phyloP scores from a whole-genome alignment of 2,113 vertebrate species.

The Trochalopteron elliotii region DNA sequence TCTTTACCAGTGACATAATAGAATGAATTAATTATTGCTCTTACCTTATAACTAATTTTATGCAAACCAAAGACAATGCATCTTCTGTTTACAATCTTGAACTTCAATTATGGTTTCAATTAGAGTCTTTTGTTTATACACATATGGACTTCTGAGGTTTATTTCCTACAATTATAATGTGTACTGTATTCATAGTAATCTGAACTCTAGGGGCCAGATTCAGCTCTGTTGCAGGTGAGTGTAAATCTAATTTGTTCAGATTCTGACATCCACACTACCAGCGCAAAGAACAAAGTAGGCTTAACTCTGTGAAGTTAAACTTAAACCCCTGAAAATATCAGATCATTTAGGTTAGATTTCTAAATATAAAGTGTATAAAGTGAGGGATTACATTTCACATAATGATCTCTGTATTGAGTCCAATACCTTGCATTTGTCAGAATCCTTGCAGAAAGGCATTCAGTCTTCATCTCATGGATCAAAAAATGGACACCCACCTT shows the following conservation, averaged over 20 bases:
- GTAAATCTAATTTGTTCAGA: background rate
- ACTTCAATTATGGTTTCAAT: constrained; percentile 32
- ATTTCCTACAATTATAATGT: constrained; percentile 19
- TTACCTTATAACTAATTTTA: background rate
- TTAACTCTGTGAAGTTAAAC: background rate
- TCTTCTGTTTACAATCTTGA: background rate
- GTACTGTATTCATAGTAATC: background rate
- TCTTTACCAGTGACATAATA: background rate
- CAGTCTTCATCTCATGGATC: background rate
- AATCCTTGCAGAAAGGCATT: background rate
- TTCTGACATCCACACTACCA: background rate
- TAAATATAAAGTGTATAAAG: too few relatives aligned
- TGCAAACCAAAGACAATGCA: background rate
- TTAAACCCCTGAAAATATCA: background rate
- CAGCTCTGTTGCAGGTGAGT: background rate
- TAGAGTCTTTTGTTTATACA: constrained; percentile 16
- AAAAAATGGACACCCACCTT: background rate
- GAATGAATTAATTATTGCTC: background rate
- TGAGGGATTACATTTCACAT: background rate
- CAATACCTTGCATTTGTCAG: background rate
- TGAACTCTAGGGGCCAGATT: background rate
- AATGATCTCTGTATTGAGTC: background rate
- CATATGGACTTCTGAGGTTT: constrained; percentile 3
- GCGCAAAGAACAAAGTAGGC: background rate
- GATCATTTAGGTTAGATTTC: background rate